phyloP scores from a whole-genome alignment of 2,113 vertebrate genomes.

The Pangasianodon gigas region DNA sequence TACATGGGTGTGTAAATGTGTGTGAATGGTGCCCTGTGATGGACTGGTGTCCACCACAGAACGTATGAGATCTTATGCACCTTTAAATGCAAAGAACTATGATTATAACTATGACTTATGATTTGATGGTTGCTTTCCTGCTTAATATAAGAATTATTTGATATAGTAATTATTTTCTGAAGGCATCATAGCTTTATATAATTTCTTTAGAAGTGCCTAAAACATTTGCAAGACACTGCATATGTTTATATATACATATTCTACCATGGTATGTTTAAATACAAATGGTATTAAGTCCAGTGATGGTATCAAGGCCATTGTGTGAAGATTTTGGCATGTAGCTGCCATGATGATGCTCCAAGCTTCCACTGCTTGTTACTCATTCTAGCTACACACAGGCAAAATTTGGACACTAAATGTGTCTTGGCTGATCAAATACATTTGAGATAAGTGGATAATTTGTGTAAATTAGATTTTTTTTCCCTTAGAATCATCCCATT shows the following conservation, averaged over 20 bases:
- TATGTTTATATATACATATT: background rate
- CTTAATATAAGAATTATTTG: background rate
- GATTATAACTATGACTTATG: background rate
- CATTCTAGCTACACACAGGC: background rate
- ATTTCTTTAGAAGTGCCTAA: background rate
- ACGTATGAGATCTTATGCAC: background rate
- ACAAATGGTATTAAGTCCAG: background rate
- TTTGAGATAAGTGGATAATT: conserved; percentile 27
- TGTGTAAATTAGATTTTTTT: conserved; percentile 3
- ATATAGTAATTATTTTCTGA: background rate
- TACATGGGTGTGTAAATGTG: background rate
- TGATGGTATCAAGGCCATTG: background rate
- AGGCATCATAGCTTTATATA: background rate
- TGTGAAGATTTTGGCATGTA: background rate
- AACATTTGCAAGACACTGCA: background rate
- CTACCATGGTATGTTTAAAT: background rate
- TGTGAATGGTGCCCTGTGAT: background rate
- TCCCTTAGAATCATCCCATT: conserved; percentile 81
- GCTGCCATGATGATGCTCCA: background rate
- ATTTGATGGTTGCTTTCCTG: background rate
- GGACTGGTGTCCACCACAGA: background rate
- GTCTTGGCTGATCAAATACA: background rate
- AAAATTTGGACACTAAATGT: background rate
- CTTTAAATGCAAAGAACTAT: background rate
- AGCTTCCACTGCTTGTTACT: background rate